Conservation (phyloP, 37 sponge, comb jelly and placozoan genomes). For the Corticium candelabrum region DNA sequence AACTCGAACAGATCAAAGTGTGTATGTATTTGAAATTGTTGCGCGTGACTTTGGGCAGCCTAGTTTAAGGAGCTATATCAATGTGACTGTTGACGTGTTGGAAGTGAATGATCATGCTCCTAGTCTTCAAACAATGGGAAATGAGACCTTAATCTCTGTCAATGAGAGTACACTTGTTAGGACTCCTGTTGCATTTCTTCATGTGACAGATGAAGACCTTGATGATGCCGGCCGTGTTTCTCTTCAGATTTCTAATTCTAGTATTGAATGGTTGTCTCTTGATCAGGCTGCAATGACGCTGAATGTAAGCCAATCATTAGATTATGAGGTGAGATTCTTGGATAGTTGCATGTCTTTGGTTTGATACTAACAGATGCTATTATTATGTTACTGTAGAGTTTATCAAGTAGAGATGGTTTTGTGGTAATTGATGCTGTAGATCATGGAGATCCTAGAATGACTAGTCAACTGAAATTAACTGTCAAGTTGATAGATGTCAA, state of each 20-base stretch:
- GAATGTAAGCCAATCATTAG: neutral
- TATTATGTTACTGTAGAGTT: too few relatives aligned
- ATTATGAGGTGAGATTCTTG: too few relatives aligned
- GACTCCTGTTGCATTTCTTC: neutral
- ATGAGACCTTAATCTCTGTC: neutral
- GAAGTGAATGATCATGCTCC: neutral
- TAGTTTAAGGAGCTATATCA: neutral
- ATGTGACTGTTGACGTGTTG: neutral
- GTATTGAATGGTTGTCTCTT: neutral
- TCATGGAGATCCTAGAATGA: neutral
- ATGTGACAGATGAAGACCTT: neutral
- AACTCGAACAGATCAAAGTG: neutral
- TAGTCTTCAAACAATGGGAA: neutral
- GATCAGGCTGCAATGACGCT: neutral
- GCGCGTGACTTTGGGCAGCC: neutral
- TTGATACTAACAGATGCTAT: too few relatives aligned
- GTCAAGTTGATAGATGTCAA: neutral
- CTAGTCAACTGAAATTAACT: neutral
- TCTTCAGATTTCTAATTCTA: neutral
- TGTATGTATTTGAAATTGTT: neutral
- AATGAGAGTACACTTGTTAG: neutral
- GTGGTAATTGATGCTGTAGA: neutral
- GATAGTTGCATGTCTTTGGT: too few relatives aligned
- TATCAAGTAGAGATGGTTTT: too few relatives aligned
- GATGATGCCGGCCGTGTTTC: neutral